Base-by-base conservation (phyloP, 2,888 invertebrate species). In the Hypena proboscidalis region DNA sequence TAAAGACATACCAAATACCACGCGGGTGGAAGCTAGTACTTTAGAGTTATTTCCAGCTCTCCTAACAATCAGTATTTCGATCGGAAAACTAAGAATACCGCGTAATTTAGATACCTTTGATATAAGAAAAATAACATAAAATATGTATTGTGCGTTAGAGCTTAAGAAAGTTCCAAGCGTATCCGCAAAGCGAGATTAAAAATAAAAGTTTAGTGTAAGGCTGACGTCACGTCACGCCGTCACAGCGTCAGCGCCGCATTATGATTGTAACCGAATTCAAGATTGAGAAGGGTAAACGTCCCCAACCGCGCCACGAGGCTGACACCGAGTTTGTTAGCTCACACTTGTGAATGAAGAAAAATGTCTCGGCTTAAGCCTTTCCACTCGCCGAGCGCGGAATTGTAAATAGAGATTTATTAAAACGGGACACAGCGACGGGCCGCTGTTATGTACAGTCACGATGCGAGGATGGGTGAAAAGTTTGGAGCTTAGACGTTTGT, bases 321-420 rank as follows among this genome's bases (percentile, higher is more conserved):
- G 71, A 71, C 80, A 74, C 58, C 67, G 74, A 80, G 77, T 85
- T 86, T 85, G 85, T 86, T 83, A 85, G 83, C 83, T 78, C 84
- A 84, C 77, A 84, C 81, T 80, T 73, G 80, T 72, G 86, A 88
- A 90, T 90, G 88, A 89, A 89, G 89, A 90, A 89, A 89, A 88
- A 90, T 90, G 88, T 87, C 83, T 82, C 74, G 77, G 85, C 84
- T 84, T 86, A 88, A 87, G 87, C 83, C 86, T 83, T 80, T 81
- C 83, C 83, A 80, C 85, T 83, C 83, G 74, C 76, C 80, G 80
- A 74, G 81, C 78, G 75, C 71, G 70, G 83, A 83, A 82, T 82
- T 81, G 85, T 83, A 86, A 89, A 90, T 88, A 87, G 83, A 90
- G 89, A 89, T 90, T 90, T 90, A 90, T 89, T 86, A 85, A 85